phyloP scores from a whole-genome alignment of 2,797 vertebrate species.

The Clamator glandarius region DNA sequence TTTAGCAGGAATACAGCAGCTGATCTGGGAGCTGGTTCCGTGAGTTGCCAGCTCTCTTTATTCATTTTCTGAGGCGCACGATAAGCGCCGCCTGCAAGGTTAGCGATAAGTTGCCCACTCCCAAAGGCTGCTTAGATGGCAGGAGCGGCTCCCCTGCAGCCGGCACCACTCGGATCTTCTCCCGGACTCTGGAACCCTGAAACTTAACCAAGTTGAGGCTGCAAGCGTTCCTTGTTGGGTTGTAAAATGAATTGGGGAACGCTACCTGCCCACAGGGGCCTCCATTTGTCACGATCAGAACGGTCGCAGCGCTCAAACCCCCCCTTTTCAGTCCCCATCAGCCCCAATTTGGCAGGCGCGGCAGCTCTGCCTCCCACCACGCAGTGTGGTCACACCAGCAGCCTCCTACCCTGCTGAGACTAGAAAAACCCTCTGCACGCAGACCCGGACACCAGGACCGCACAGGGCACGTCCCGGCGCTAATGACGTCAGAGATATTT shows the following conservation, averaged over 20 bases:
- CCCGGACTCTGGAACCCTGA: not conserved
- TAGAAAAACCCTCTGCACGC: not conserved
- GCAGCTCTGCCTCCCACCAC: not conserved
- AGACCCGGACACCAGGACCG: not conserved
- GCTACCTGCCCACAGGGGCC: not conserved
- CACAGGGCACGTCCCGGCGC: not conserved
- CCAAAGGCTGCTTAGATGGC: constrained; percentile 10
- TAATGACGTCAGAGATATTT: accelerated
- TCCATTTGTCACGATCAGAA: not conserved
- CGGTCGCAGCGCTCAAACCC: not conserved
- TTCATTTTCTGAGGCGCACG: not conserved
- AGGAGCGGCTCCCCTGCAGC: constrained; percentile 39
- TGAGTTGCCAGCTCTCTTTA: constrained; percentile 2
- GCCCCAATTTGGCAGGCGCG: not conserved
- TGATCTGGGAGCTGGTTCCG: not conserved
- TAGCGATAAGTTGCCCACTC: constrained; percentile 35
- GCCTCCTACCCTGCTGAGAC: not conserved
- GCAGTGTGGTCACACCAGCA: not conserved
- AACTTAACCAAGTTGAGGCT: not conserved
- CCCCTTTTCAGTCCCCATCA: not conserved
- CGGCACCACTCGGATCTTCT: not conserved
- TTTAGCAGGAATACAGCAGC: constrained; percentile 16
- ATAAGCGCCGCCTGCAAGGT: constrained; percentile 29
- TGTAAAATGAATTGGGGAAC: constrained; percentile 29
- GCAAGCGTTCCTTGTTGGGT: not conserved